Conservation (phyloP, 2,888 invertebrate genomes). For the Abrostola tripartita region DNA sequence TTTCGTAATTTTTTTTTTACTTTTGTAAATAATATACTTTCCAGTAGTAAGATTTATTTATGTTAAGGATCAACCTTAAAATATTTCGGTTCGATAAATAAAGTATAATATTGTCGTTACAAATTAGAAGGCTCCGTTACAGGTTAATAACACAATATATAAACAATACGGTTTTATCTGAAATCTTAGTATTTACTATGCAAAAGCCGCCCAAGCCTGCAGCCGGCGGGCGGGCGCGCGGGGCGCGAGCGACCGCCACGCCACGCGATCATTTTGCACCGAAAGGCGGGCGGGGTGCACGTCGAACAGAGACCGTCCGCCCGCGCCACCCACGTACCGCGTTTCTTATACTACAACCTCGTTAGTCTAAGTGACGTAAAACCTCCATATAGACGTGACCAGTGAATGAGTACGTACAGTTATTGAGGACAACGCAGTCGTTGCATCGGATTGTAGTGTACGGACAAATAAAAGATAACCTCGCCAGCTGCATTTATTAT, state of each 20-base stretch:
- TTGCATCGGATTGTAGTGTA: slow-evolving; percentile 64
- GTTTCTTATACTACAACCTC: slow-evolving; percentile 77
- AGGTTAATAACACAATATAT: slow-evolving; percentile 22
- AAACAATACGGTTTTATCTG: slow-evolving; percentile 61
- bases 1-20: no score
- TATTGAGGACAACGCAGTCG: slow-evolving; percentile 60
- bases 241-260: slow-evolving; percentile 75
- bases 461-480: slow-evolving; percentile 73
- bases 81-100: no score
- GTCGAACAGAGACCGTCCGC: slow-evolving; percentile 62
- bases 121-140: not conserved
- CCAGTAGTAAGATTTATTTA: no score
- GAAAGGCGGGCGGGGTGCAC: slow-evolving; percentile 78
- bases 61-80: no score
- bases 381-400: slow-evolving; percentile 65
- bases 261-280: slow-evolving; percentile 84
- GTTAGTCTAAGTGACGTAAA: slow-evolving; percentile 82
- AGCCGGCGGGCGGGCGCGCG: slow-evolving; percentile 64
- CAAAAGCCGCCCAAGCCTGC: slow-evolving; percentile 70
- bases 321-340: slow-evolving; percentile 61
- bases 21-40: no score
- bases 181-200: slow-evolving; percentile 66
- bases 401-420: slow-evolving; percentile 61
- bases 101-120: not conserved
- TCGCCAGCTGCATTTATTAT: slow-evolving; percentile 84